Base-by-base conservation (phyloP, 2,797 vertebrate species). In the Thunnus albacares region DNA sequence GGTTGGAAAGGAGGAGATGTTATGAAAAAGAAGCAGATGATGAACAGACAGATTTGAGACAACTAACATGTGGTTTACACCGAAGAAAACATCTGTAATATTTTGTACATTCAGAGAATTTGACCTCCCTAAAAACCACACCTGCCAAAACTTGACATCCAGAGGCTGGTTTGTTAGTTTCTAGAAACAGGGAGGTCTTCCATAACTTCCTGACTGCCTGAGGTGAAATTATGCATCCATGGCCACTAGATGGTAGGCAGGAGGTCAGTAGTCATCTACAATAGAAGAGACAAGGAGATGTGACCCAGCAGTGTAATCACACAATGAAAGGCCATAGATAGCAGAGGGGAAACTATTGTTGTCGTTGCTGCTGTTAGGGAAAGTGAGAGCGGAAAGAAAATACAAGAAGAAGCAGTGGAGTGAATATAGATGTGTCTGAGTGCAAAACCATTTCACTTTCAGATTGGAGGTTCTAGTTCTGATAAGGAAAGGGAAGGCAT, bases 201-300 rank as follows among this genome's bases (percentile, higher is more conserved):
- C 14, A 58, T 57, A 58, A 61, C 66, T 88, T 87, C 51, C 24
- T 81, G 73, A 68, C 43, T 18, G 28, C n/a, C 24, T 56, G 43
- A 67, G 28, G 53, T 81, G 60, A 70, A 75, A 70, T 84, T 85
- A 64, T 84, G 66, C 77, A 67, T 15, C 38, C 6, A 2, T 86
- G 79, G 33, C 92, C 94, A 94, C 88, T 85, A 95, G 94, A 82
- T 86, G 95, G 93, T 75, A 86, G 82, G 28, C 76, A 83, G 77
- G 62, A 80, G 80, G 79, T 79, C 81, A 82, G 53, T 11, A 20
- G 69, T 35, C n/a, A 15, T 67, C 28, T 9, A 28, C 67, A 45
- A 69, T 41, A n/a, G 62, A 56, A 63, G 45, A 15, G 55, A 74
- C 64, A 62, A 88, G 56, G 24, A 49, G 58, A n/a, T 63, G 51